Evolutionary conservation across 2,797 vertebrate species (phyloP).

Genomic region (Gymnocypris eckloni): DNA sequence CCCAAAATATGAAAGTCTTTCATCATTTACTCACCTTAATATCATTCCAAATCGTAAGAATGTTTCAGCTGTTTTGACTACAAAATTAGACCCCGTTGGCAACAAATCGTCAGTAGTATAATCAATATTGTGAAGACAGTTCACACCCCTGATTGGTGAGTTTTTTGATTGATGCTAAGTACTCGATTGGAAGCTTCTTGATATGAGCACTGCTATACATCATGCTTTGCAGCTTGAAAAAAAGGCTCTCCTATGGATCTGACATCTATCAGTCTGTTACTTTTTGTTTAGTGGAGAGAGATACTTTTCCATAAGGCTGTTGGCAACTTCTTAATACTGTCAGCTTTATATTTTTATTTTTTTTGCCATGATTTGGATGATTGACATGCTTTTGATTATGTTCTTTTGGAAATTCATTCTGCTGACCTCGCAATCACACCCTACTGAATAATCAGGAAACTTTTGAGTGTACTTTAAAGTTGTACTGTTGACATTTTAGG

Average conservation of each 20-base stretch:
- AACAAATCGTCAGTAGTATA: neutral
- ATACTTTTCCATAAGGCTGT: neutral
- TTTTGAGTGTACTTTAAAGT: neutral
- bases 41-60: neutral
- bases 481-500: neutral
- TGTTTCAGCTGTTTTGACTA: neutral
- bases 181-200: conserved; percentile 4
- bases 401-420: conserved; percentile 1
- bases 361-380: neutral
- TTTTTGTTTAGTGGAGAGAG: neutral
- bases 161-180: conserved; percentile 3
- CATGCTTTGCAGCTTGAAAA: neutral
- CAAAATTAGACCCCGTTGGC: neutral
- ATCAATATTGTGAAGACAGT: neutral
- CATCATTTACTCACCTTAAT: neutral
- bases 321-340: neutral
- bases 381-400: conserved; percentile 10
- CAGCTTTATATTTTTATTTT: neutral
- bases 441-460: conserved; percentile 14
- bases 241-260: neutral
- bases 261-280: neutral
- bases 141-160: neutral
- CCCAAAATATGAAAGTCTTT: neutral
- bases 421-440: neutral
- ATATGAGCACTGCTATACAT: conserved; percentile 13